A percentile compares a stretch with the other conserved stretches of the same genome.
phyloP scores from a whole-genome alignment of 2,797 vertebrate genomes.

The Pipistrellus pipistrellus region DNA sequence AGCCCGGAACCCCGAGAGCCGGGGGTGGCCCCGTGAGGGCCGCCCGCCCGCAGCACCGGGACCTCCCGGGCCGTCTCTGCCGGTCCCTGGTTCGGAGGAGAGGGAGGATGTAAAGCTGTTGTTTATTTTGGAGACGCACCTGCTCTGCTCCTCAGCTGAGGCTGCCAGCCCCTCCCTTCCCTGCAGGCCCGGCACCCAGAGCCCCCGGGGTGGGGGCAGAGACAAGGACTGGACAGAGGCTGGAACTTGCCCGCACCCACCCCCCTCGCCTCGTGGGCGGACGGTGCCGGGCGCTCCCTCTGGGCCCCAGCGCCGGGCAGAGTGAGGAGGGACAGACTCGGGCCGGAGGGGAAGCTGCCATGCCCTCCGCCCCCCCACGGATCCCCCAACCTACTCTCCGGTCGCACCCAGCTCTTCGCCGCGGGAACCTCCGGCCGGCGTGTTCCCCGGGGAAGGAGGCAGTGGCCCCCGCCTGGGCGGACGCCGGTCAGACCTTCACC shows the following conservation, averaged over 20 bases:
- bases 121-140: constrained; percentile 67
- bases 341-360: neutral
- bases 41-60: constrained; percentile 75
- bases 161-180: too few relatives aligned
- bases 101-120: constrained; percentile 44
- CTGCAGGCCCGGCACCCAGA: neutral
- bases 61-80: constrained; percentile 84
- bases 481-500: neutral
- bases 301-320: neutral
- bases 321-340: neutral
- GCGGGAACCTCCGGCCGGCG: neutral
- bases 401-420: fast-evolving
- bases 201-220: neutral
- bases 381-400: neutral
- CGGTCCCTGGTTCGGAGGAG: constrained; percentile 79
- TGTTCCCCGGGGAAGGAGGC: neutral
- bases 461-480: neutral
- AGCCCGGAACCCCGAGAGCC: constrained; percentile 77
- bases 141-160: constrained; percentile 64
- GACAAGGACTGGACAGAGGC: neutral
- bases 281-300: neutral
- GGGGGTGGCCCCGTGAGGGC: constrained; percentile 77
- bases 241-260: neutral
- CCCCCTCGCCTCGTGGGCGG: fast-evolving
- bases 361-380: neutral